phyloP scores from a whole-genome alignment of 2,797 vertebrate genomes.

The Ciconia nigra region DNA sequence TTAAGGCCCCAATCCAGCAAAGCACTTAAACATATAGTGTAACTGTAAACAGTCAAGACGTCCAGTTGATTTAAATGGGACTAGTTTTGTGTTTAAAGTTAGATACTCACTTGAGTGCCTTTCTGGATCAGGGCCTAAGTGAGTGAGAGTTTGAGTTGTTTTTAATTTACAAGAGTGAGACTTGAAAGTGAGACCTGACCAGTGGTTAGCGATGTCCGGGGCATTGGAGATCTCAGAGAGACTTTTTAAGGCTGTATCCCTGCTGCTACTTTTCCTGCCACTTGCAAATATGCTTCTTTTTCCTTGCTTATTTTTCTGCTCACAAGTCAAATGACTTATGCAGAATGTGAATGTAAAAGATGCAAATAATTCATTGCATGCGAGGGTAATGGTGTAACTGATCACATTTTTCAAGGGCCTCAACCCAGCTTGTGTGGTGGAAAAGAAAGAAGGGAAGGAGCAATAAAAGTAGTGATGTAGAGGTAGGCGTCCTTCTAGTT shows the following conservation, averaged over 20 bases:
- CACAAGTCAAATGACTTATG: neutral
- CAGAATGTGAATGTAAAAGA: neutral
- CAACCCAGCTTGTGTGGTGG: neutral
- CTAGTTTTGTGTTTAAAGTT: neutral
- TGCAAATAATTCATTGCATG: neutral
- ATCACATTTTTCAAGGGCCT: neutral
- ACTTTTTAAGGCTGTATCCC: neutral
- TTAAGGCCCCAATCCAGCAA: constrained; percentile 21
- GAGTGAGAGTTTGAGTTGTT: neutral
- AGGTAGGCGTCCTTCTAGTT: neutral
- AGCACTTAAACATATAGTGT: neutral
- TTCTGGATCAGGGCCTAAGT: neutral
- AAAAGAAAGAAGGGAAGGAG: neutral
- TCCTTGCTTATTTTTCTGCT: neutral
- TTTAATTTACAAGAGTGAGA: neutral
- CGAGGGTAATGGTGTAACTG: neutral
- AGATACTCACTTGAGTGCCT: neutral
- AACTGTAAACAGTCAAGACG: neutral
- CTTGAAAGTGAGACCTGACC: neutral
- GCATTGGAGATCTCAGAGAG: neutral
- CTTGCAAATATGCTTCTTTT: neutral
- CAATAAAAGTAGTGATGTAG: neutral
- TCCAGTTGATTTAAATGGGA: neutral
- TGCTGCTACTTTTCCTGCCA: neutral
- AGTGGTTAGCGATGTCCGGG: neutral